Percentiles rank a stretch among this genome's conserved stretches.
phyloP scores from a whole-genome alignment of 2,113 vertebrate genomes.

The Dasypus novemcinctus region DNA sequence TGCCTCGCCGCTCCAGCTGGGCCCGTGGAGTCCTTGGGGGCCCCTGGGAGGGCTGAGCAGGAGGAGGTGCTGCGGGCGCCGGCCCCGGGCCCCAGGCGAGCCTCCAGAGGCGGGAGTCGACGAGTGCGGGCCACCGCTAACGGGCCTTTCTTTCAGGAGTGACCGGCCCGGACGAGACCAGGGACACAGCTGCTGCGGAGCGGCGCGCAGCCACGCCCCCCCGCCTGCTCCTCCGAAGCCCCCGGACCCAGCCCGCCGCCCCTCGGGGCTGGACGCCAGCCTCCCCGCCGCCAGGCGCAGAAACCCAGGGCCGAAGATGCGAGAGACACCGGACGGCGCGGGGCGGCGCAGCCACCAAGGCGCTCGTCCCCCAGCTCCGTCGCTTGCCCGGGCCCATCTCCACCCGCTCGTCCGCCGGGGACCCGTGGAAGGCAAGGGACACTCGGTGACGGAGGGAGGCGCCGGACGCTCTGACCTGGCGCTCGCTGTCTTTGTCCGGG shows the following conservation, averaged over 20 bases:
- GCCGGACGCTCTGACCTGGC: background rate
- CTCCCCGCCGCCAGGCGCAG: background rate
- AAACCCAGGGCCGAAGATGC: conserved; percentile 68
- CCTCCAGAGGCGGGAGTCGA: background rate
- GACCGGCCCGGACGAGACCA: background rate
- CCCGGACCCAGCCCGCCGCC: background rate
- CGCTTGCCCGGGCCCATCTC: background rate
- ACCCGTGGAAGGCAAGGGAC: background rate
- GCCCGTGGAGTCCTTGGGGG: accelerated
- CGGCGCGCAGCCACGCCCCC: background rate
- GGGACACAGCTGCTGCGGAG: background rate
- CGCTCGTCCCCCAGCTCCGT: background rate
- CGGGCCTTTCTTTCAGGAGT: conserved; percentile 66
- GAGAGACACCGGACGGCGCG: background rate
- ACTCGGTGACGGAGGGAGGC: background rate
- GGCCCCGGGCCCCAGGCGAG: background rate
- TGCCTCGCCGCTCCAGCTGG: background rate
- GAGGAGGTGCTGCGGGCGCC: background rate
- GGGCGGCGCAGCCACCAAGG: background rate
- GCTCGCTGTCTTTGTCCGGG: background rate
- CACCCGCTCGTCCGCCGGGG: conserved; percentile 5
- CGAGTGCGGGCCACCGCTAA: background rate
- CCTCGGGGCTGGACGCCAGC: background rate
- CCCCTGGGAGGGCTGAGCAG: background rate
- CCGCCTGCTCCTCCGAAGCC: background rate